Percentiles rank a stretch among this genome's conserved stretches.
Conservation (phyloP, 2,113 vertebrate species). For the Lanius collurio region DNA sequence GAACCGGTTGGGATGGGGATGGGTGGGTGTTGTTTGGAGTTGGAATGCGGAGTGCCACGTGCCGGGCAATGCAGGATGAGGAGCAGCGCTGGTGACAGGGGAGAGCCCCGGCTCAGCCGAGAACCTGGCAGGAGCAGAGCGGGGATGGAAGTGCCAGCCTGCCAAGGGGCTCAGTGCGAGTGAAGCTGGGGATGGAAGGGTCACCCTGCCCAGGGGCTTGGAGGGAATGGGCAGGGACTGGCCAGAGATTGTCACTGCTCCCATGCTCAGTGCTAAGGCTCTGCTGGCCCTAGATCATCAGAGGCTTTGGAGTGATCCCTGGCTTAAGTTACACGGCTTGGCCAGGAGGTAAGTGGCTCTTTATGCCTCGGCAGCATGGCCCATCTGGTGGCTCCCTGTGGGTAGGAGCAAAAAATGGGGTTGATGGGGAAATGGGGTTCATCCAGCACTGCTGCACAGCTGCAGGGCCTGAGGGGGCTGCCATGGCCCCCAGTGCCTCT, state of each 20-base stretch:
- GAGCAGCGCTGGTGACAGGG: background rate
- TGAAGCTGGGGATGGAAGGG: background rate
- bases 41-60: fast-evolving
- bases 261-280: fast-evolving
- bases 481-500: background rate
- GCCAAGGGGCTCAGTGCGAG: fast-evolving
- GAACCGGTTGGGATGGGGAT: background rate
- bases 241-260: background rate
- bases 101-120: background rate
- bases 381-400: fast-evolving
- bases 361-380: background rate
- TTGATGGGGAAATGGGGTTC: background rate
- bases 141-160: background rate
- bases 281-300: background rate
- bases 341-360: background rate
- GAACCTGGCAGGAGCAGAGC: fast-evolving
- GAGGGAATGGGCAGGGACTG: background rate
- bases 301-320: constrained; percentile 16
- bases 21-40: background rate
- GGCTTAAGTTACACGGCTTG: background rate
- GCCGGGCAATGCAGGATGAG: fast-evolving
- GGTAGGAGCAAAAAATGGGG: background rate
- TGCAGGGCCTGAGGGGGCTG: background rate
- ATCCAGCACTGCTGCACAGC: fast-evolving
- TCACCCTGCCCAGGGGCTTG: background rate